Conservation (phyloP, 2,113 vertebrate genomes). For the Chamaea fasciata region DNA sequence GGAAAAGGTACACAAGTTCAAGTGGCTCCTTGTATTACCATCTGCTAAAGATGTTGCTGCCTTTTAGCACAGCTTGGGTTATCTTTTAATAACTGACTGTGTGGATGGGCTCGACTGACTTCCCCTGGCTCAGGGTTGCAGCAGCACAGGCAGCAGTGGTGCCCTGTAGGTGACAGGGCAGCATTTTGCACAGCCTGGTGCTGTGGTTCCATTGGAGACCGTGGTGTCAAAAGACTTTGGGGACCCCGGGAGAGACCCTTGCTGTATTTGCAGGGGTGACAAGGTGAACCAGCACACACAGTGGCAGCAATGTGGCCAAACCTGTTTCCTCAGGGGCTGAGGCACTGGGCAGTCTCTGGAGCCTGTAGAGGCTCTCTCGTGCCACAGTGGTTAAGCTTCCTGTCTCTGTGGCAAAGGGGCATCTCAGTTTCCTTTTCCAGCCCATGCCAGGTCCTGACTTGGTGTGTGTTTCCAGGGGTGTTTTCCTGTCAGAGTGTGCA, state of each 20-base stretch:
- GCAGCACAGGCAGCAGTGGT: neutral
- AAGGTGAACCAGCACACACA: neutral
- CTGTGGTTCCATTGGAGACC: neutral
- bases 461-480: neutral
- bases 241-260: accelerated
- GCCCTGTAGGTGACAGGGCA: neutral
- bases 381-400: neutral
- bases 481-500: neutral
- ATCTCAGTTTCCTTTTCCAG: neutral
- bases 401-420: neutral
- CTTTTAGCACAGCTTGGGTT: neutral
- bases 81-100: neutral
- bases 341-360: neutral
- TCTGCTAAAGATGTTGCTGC: neutral
- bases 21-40: conserved; percentile 2
- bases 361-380: neutral
- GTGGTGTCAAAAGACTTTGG: neutral
- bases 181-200: neutral
- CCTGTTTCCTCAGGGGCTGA: neutral
- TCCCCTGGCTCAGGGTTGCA: neutral
- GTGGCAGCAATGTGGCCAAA: neutral
- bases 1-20: conserved; percentile 22
- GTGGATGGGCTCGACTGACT: neutral
- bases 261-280: neutral
- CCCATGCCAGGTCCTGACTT: neutral